Conservation (phyloP, 2,888 invertebrate species). For the Smittia aterrima region DNA sequence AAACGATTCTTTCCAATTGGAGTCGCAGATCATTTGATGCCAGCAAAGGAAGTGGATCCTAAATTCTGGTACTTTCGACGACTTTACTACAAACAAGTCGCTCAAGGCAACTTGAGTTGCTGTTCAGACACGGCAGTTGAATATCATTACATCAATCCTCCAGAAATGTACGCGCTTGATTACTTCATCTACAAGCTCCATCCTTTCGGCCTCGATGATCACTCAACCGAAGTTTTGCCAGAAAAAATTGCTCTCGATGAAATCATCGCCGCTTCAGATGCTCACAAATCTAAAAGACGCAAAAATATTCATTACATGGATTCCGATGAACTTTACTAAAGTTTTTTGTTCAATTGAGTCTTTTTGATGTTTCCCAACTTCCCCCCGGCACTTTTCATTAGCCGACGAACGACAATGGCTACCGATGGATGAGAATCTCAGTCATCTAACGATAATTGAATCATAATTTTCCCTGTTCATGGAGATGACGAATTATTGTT, state of each 20-base stretch:
- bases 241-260: slow-evolving; percentile 42
- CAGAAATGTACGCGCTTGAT: slow-evolving; percentile 91
- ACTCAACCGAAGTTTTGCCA: slow-evolving; percentile 44
- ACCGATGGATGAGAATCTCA: too few species aligned
- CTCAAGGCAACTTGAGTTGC: slow-evolving; percentile 78
- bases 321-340: not conserved
- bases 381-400: too few species aligned
- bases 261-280: slow-evolving; percentile 7
- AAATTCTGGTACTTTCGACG: slow-evolving; percentile 28
- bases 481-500: too few species aligned
- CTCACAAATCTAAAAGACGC: too few species aligned
- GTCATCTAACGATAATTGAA: too few species aligned
- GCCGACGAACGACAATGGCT: too few species aligned
- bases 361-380: too few species aligned
- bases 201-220: slow-evolving; percentile 64
- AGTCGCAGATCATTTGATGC: slow-evolving; percentile 12
- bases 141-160: slow-evolving; percentile 89
- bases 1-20: slow-evolving; percentile 69
- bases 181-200: slow-evolving; percentile 92
- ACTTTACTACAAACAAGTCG: slow-evolving; percentile 39
- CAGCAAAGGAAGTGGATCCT: not conserved
- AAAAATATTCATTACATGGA: not conserved
- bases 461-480: too few species aligned
- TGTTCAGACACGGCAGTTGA: slow-evolving; percentile 92
- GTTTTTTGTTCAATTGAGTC: too few species aligned